These are phyloP conservation scores for Pteromalus puparum DNA, from an alignment of 1,140 invertebrate species.

Conservation along the genomic window DNA sequence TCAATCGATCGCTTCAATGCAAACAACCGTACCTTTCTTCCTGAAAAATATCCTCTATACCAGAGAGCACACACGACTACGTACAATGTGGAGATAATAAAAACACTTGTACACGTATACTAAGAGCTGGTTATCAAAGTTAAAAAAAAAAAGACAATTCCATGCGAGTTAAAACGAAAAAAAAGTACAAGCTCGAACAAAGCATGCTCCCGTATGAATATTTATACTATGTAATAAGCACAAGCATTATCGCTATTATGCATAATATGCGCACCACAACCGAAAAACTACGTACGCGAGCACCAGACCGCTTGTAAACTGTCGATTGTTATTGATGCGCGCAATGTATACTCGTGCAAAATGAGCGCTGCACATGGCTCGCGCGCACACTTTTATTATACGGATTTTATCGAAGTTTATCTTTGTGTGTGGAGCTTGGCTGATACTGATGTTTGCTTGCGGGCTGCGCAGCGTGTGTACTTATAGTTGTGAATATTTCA, in stretches of 20 bases:
- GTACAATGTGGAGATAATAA: background rate
- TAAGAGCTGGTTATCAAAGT: background rate
- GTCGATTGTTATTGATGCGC: background rate
- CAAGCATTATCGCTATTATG: background rate
- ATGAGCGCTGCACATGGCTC: slow-evolving; percentile 1
- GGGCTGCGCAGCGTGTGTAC: background rate
- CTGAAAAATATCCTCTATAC: background rate
- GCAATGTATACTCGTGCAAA: background rate
- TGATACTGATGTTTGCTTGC: background rate
- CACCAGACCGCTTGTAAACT: background rate
- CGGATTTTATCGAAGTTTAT: slow-evolving; percentile 26
- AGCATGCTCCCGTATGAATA: slow-evolving; percentile 3
- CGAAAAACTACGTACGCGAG: background rate
- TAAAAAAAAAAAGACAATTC: background rate
- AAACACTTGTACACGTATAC: background rate
- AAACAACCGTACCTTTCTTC: background rate
- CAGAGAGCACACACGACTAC: background rate
- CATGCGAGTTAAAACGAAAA: slow-evolving; percentile 19
- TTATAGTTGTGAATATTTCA: background rate
- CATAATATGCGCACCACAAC: background rate
- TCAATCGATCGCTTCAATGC: background rate
- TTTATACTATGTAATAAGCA: background rate
- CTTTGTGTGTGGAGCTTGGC: background rate
- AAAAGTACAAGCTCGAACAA: slow-evolving; percentile 17
- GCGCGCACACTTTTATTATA: background rate